A percentile compares a stretch with the other conserved stretches of the same genome.
Evolutionary conservation across 2,113 vertebrate genomes (phyloP).

Genomic region (Climacteris rufus): DNA sequence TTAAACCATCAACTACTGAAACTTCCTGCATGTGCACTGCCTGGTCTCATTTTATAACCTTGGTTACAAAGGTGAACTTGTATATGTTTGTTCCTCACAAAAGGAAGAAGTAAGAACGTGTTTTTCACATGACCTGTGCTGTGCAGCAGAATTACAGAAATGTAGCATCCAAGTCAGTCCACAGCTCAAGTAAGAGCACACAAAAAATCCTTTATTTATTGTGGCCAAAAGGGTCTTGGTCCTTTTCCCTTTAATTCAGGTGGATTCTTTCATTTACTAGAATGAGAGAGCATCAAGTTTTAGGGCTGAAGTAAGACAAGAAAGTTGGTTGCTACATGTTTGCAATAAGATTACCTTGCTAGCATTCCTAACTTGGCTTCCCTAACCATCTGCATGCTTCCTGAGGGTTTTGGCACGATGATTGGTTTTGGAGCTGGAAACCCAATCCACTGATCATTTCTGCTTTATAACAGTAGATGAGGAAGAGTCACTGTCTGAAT

Average conservation of each 20-base stretch:
- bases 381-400: background rate
- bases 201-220: background rate
- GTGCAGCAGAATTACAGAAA: background rate
- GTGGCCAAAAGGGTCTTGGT: background rate
- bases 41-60: background rate
- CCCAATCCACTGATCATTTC: background rate
- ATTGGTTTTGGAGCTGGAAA: background rate
- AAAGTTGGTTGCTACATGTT: background rate
- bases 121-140: background rate
- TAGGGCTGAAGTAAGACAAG: background rate
- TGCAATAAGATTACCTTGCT: background rate
- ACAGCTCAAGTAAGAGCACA: background rate
- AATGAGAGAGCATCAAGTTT: background rate
- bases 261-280: background rate
- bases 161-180: accelerated
- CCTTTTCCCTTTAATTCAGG: background rate
- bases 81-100: background rate
- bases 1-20: background rate
- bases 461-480: background rate
- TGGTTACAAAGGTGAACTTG: background rate
- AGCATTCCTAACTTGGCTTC: background rate
- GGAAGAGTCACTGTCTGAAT: background rate
- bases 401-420: background rate
- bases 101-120: background rate
- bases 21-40: background rate